These are phyloP conservation scores for Drosophila biarmipes DNA, from an alignment of 1,140 invertebrate genomes.

Conservation along the genomic window DNA sequence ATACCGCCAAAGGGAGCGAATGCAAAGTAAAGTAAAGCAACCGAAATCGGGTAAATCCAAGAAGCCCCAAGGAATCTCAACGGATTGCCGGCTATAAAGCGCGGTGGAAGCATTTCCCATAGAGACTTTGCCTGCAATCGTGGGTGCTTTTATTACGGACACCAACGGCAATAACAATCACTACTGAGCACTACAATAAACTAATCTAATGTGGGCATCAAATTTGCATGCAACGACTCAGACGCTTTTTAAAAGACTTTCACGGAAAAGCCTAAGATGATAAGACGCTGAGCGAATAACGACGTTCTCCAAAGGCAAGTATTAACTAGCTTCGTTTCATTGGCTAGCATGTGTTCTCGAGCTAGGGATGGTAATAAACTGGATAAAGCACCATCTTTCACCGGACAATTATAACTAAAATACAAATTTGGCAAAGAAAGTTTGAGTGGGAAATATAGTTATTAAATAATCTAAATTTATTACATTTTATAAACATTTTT, in stretches of 20 bases:
- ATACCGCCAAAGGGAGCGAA: slow-evolving; percentile 72
- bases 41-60: slow-evolving; percentile 18
- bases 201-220: slow-evolving; percentile 57
- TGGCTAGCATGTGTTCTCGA: slow-evolving; percentile 7
- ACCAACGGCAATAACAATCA: slow-evolving; percentile 59
- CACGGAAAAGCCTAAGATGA: slow-evolving; percentile 8
- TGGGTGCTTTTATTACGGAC: slow-evolving; percentile 55
- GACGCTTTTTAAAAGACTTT: slow-evolving; percentile 55
- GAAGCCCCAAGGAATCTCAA: slow-evolving; percentile 33
- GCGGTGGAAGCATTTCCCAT: slow-evolving; percentile 21
- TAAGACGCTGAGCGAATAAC: slow-evolving; percentile 38
- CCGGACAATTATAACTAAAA: too few relatives aligned
- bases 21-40: slow-evolving; percentile 48
- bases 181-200: slow-evolving; percentile 44
- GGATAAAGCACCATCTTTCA: too few relatives aligned
- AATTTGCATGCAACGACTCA: slow-evolving; percentile 41
- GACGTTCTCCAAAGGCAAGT: slow-evolving; percentile 33
- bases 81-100: slow-evolving; percentile 34
- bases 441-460: too few relatives aligned
- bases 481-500: too few relatives aligned
- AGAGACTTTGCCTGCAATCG: slow-evolving; percentile 17
- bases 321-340: slow-evolving; percentile 47
- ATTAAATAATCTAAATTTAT: too few relatives aligned
- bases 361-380: slow-evolving; percentile 15
- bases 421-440: too few relatives aligned